Evolutionary conservation across 2,797 vertebrate genomes (phyloP).

Genomic region (Clarias platycephalus): DNA sequence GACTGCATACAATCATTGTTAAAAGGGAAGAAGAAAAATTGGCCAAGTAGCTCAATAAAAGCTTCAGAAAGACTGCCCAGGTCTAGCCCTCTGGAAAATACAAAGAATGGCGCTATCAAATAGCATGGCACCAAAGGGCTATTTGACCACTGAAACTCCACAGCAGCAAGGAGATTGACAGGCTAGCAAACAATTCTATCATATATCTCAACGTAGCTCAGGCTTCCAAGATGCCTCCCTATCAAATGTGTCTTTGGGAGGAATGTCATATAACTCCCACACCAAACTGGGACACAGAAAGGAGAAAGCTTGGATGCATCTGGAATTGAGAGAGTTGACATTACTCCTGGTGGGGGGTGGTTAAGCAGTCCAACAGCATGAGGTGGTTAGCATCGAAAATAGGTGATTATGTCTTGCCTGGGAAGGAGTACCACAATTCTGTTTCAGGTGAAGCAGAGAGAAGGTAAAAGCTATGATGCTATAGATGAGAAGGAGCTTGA

Average conservation of each 20-base stretch:
- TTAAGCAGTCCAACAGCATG: background rate
- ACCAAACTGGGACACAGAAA: background rate
- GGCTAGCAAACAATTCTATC: background rate
- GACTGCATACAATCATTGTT: too few species aligned
- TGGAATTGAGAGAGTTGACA: background rate
- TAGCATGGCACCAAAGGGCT: background rate
- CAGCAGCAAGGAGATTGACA: background rate
- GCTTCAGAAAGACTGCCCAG: background rate
- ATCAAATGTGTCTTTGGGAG: background rate
- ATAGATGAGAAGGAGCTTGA: background rate
- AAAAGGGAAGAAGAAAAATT: too few species aligned
- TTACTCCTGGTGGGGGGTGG: background rate
- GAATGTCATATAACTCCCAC: background rate
- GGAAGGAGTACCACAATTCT: background rate
- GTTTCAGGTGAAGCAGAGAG: background rate
- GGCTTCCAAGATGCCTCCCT: background rate
- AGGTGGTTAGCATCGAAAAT: background rate
- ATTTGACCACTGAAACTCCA: background rate
- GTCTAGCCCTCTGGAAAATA: background rate
- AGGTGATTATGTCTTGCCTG: background rate
- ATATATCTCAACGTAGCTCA: slow-evolving; percentile 3
- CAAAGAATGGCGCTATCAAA: background rate
- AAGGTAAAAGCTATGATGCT: background rate
- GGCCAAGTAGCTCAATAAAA: too few species aligned
- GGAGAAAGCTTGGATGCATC: background rate